These are phyloP conservation scores for Sminthurinus aureus DNA, from an alignment of 2,888 invertebrate species.

Conservation along the genomic window DNA sequence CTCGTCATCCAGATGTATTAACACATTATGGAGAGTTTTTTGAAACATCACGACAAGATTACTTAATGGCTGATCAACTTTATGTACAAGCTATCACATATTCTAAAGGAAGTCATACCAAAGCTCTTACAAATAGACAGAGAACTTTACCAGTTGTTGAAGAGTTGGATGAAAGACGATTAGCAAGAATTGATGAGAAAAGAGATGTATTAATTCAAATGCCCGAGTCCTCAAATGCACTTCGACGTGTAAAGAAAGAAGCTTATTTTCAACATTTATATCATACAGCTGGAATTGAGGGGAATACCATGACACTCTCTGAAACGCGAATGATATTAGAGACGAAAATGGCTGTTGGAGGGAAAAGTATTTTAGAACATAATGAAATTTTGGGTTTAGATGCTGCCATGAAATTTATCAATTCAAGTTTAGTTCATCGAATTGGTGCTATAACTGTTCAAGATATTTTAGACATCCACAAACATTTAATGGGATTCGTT, in stretches of 20 bases:
- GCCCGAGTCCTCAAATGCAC: conserved; percentile 79
- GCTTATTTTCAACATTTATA: conserved; percentile 94
- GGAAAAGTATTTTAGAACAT: conserved; percentile 92
- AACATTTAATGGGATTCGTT: conserved; percentile 90
- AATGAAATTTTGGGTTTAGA: conserved; percentile 96
- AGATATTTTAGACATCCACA: conserved; percentile 92
- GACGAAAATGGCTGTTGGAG: conserved; percentile 75
- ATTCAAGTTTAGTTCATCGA: conserved; percentile 72
- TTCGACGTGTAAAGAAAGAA: conserved; percentile 89
- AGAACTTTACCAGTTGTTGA: conserved; percentile 85
- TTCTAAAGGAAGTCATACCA: conserved; percentile 78
- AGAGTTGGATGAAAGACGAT: conserved; percentile 81
- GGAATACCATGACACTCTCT: conserved; percentile 93
- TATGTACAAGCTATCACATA: conserved; percentile 82
- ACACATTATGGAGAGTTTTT: conserved; percentile 93
- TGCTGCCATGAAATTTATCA: conserved; percentile 91
- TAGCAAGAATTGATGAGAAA: conserved; percentile 83
- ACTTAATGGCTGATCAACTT: conserved; percentile 86
- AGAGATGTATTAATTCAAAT: conserved; percentile 81
- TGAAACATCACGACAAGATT: conserved; percentile 82
- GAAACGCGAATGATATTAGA: conserved; percentile 92
- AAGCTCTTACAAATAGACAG: conserved; percentile 80
- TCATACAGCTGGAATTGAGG: conserved; percentile 97
- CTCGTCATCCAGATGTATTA: conserved; percentile 89
- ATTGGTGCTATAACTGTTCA: conserved; percentile 79